phyloP scores from a whole-genome alignment of 92 coral and sea anemone genomes.

The Phenganax marumi region DNA sequence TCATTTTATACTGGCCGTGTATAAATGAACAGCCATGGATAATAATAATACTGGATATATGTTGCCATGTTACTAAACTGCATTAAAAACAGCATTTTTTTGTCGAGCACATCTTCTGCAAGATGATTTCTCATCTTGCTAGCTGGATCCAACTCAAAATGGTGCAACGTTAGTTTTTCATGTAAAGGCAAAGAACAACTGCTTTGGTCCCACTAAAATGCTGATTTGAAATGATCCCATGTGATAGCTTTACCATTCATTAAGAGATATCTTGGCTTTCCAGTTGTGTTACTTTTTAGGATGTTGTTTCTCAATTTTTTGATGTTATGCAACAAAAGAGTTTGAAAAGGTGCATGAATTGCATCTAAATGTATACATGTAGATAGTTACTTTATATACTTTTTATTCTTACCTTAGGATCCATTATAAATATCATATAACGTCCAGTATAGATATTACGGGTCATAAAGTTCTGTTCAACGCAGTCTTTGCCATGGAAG shows the following conservation, averaged over 20 bases:
- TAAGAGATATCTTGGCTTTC: conserved; percentile 45
- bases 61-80: too few species aligned
- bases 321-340: not conserved
- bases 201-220: conserved; percentile 61
- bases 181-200: conserved; percentile 51
- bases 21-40: too few species aligned
- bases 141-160: conserved; percentile 55
- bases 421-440: not conserved
- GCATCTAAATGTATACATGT: too few species aligned
- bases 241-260: conserved; percentile 38
- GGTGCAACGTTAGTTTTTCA: conserved; percentile 53
- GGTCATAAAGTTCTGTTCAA: not conserved
- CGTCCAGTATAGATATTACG: not conserved
- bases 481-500: not conserved
- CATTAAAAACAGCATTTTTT: conserved; percentile 58
- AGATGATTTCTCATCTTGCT: conserved; percentile 47
- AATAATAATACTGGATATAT: too few species aligned
- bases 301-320: not conserved
- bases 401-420: not conserved
- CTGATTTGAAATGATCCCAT: conserved; percentile 54
- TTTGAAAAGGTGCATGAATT: too few species aligned
- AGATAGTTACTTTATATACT: too few species aligned
- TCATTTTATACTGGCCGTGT: too few species aligned
- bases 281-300: not conserved
- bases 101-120: not conserved